Evolutionary conservation across 2,888 invertebrate genomes (phyloP).

Genomic region (Acanthosoma haemorrhoidale): DNA sequence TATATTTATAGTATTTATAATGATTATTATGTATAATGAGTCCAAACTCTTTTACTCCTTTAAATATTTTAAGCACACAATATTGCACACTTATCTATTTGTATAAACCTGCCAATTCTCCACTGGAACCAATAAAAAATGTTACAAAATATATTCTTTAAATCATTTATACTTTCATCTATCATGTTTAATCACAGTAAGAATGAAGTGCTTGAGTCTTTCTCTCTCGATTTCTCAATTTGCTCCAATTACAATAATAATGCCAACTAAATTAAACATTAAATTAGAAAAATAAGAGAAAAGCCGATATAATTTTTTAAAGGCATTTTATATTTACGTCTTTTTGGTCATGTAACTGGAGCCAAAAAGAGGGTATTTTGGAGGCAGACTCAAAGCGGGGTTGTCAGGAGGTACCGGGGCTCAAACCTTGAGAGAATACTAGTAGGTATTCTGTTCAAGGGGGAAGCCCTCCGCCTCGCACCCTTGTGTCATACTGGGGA

Average conservation of each 20-base stretch:
- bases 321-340: neutral
- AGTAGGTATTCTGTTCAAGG: constrained; percentile 28
- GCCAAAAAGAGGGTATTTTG: constrained; percentile 9
- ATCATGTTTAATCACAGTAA: constrained; percentile 31
- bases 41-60: constrained; percentile 25
- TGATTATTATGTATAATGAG: constrained; percentile 24
- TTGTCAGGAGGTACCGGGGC: constrained; percentile 28
- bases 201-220: constrained; percentile 28
- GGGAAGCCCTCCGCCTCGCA: constrained; percentile 36
- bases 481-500: constrained; percentile 38
- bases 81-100: constrained; percentile 23
- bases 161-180: constrained; percentile 28
- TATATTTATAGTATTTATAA: constrained; percentile 28
- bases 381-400: constrained; percentile 27
- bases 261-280: constrained; percentile 8
- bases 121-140: constrained; percentile 23
- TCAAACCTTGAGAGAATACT: constrained; percentile 27
- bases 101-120: constrained; percentile 12
- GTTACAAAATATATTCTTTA: constrained; percentile 30
- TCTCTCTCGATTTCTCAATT: constrained; percentile 24
- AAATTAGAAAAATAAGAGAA: constrained; percentile 18
- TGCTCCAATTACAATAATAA: constrained; percentile 9
- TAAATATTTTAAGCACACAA: constrained; percentile 21
- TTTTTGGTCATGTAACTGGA: constrained; percentile 18
- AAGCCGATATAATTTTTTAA: neutral